A percentile compares a stretch with the other conserved stretches of the same genome.
Evolutionary conservation across 2,888 invertebrate genomes (phyloP).

Genomic region (Strigamia maritima): DNA sequence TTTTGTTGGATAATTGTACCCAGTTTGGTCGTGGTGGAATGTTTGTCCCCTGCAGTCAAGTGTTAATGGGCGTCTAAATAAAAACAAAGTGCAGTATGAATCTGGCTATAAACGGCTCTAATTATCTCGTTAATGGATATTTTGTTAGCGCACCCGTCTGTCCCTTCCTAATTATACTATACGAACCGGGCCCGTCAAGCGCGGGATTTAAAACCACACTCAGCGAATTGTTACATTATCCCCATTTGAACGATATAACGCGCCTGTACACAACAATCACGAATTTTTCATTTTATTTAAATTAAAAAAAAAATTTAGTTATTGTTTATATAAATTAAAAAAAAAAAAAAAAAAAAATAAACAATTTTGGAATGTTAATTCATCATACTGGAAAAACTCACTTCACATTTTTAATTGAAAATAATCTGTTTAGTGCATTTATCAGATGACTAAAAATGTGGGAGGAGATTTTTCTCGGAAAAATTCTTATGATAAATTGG

Average conservation of each 20-base stretch:
- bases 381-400: background rate
- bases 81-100: slow-evolving; percentile 23
- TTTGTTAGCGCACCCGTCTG: background rate
- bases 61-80: slow-evolving; percentile 23
- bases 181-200: background rate
- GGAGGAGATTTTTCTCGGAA: slow-evolving; percentile 15
- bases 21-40: slow-evolving; percentile 20
- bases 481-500: background rate
- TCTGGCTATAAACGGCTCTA: slow-evolving; percentile 19
- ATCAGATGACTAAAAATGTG: slow-evolving; percentile 7
- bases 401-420: slow-evolving; percentile 16
- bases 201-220: background rate
- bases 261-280: too few species aligned
- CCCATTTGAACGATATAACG: background rate
- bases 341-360: background rate
- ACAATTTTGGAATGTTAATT: background rate
- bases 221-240: background rate
- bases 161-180: background rate
- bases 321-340: too few species aligned
- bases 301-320: too few species aligned
- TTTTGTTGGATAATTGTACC: slow-evolving; percentile 12
- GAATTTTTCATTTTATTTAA: too few species aligned
- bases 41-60: slow-evolving; percentile 18
- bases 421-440: slow-evolving; percentile 11
- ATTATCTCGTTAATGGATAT: slow-evolving; percentile 23